phyloP scores from a whole-genome alignment of 2,113 vertebrate species.

The Malurus cyaneus region DNA sequence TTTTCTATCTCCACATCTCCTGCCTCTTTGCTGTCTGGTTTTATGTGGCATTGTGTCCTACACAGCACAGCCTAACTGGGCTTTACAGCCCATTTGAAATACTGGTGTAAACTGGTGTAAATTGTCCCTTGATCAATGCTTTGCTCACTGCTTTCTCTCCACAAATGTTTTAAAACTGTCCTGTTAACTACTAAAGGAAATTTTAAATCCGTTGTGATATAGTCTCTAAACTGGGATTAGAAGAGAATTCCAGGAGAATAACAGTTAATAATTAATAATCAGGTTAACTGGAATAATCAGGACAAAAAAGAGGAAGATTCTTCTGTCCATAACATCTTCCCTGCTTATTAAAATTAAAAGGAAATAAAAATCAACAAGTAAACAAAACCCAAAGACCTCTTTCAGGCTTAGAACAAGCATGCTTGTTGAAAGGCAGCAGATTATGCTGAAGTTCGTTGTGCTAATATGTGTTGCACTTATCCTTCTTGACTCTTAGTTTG shows the following conservation, averaged over 20 bases:
- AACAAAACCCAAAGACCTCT: not conserved
- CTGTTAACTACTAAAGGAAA: not conserved
- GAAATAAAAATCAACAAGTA: not conserved
- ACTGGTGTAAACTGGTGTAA: not conserved
- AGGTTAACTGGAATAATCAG: not conserved
- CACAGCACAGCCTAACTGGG: not conserved
- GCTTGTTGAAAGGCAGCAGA: not conserved
- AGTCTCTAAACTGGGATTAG: not conserved
- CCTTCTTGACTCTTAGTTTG: not conserved
- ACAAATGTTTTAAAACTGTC: not conserved
- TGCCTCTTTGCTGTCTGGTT: not conserved
- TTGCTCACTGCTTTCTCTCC: not conserved
- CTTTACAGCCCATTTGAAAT: not conserved
- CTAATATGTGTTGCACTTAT: not conserved
- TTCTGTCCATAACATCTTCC: fast-evolving
- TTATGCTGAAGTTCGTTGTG: not conserved
- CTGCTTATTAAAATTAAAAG: not conserved
- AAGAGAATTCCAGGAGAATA: not conserved
- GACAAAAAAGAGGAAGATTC: not conserved
- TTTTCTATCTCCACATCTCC: not conserved
- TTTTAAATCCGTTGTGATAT: not conserved
- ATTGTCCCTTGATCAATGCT: not conserved
- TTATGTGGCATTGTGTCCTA: not conserved
- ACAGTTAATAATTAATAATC: not conserved
- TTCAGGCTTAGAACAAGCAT: not conserved